phyloP scores from a whole-genome alignment of 2,888 invertebrate species.

The Halictus quadricinctus region DNA sequence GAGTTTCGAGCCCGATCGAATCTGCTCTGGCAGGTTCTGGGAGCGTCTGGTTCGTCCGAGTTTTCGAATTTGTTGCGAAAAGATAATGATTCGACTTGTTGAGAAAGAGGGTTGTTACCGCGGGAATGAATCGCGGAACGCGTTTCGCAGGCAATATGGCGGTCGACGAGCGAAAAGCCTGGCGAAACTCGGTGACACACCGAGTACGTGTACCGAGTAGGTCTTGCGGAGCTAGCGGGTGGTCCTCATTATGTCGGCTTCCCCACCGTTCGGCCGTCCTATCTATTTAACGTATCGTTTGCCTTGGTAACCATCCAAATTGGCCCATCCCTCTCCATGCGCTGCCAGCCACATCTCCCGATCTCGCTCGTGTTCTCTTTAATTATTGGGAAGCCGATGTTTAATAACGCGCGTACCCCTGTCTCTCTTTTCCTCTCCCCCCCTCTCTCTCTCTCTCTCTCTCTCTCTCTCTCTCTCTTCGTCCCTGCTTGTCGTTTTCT shows the following conservation, averaged over 20 bases:
- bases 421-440: neutral
- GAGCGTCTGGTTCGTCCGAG: neutral
- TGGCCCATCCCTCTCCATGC: constrained; percentile 77
- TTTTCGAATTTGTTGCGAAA: neutral
- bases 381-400: constrained; percentile 76
- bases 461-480: neutral
- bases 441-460: neutral
- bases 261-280: constrained; percentile 79
- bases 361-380: constrained; percentile 69
- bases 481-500: neutral
- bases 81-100: neutral
- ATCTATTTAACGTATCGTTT: constrained; percentile 83
- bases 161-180: constrained; percentile 18
- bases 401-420: constrained; percentile 71
- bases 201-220: constrained; percentile 70
- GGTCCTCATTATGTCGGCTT: constrained; percentile 81
- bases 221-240: constrained; percentile 79
- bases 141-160: neutral
- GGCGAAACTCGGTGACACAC: constrained; percentile 69
- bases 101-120: neutral
- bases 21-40: neutral
- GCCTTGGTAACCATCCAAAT: constrained; percentile 82
- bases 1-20: neutral
- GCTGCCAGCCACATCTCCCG: constrained; percentile 59
- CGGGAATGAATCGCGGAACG: neutral